Percentiles rank a stretch among this genome's conserved stretches.
Conservation (phyloP, 2,113 vertebrate species). For the Stictonetta naevosa region DNA sequence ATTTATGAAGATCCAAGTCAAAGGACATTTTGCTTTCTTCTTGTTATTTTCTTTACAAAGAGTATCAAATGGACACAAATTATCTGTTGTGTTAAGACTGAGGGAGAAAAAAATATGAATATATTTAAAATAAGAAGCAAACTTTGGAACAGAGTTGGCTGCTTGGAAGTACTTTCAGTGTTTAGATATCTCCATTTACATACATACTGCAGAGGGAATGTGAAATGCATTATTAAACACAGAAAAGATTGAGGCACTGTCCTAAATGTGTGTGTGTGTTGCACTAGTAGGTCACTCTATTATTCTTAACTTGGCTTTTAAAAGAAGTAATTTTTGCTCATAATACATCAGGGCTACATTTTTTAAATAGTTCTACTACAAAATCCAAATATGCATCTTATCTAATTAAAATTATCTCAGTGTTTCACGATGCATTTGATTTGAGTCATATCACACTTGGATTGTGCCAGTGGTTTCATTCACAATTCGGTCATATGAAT, state of each 20-base stretch:
- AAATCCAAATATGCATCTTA: background rate
- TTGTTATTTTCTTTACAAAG: background rate
- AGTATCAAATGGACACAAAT: background rate
- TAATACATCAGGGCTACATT: background rate
- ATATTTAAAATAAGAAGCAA: background rate
- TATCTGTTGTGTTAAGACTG: background rate
- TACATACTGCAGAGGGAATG: background rate
- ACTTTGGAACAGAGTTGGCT: background rate
- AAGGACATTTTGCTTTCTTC: background rate
- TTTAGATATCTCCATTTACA: background rate
- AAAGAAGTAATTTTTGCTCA: background rate
- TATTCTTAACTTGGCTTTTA: background rate
- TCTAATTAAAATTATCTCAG: background rate
- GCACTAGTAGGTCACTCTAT: background rate
- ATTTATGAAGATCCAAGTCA: background rate
- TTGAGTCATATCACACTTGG: background rate
- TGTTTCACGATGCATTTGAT: background rate
- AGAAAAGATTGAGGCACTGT: background rate
- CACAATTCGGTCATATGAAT: background rate
- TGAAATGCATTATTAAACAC: background rate
- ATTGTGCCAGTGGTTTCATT: background rate
- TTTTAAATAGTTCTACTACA: background rate
- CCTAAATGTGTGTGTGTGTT: background rate
- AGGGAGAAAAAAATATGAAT: background rate
- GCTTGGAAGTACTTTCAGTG: background rate